phyloP scores from a whole-genome alignment of 1,140 invertebrate genomes.

The Cataglyphis hispanica region DNA sequence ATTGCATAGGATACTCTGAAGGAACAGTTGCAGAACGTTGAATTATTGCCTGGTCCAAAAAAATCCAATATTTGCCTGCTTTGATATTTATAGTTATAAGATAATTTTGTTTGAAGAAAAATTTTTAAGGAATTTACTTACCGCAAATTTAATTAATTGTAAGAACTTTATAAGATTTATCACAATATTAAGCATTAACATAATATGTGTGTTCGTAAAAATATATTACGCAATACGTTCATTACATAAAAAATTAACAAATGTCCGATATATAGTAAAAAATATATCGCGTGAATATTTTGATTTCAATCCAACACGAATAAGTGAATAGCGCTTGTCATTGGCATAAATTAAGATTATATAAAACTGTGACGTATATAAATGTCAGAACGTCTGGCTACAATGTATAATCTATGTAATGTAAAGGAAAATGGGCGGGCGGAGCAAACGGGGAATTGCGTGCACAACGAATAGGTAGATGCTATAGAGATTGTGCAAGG shows the following conservation, averaged over 20 bases:
- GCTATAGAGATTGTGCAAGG: neutral
- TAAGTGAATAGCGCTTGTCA: neutral
- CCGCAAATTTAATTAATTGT: neutral
- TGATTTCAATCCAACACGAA: constrained; percentile 24
- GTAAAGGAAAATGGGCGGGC: neutral
- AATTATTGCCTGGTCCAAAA: neutral
- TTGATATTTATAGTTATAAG: neutral
- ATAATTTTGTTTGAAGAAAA: constrained; percentile 9
- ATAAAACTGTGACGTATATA: constrained; percentile 18
- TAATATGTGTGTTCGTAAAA: neutral
- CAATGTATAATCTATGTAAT: neutral
- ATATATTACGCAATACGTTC: neutral
- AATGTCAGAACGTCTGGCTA: neutral
- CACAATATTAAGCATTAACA: constrained; percentile 8
- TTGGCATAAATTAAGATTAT: constrained; percentile 52
- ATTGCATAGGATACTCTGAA: neutral
- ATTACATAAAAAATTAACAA: neutral
- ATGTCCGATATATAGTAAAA: neutral
- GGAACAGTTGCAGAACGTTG: neutral
- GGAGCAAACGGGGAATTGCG: neutral
- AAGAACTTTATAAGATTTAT: neutral
- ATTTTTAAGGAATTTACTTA: neutral
- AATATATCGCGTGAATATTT: constrained; percentile 19
- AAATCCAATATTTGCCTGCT: neutral
- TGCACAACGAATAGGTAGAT: neutral